phyloP scores from a whole-genome alignment of 1,140 invertebrate species.

The Contarinia nasturtii region DNA sequence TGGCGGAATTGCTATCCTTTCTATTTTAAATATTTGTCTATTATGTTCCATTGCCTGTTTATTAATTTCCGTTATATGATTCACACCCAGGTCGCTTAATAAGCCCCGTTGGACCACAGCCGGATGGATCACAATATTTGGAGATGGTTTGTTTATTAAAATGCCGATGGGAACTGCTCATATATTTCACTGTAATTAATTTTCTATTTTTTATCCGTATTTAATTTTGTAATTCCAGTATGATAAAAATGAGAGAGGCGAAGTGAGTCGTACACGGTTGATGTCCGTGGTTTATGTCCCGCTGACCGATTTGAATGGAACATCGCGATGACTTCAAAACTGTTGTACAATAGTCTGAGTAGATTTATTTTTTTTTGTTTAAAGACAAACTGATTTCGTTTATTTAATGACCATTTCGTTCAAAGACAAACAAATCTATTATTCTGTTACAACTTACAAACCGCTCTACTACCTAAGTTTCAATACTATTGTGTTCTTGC shows the following conservation, averaged over 20 bases:
- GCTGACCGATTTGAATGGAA: slow-evolving; percentile 50
- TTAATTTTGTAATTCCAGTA: slow-evolving; percentile 46
- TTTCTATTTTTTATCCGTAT: neutral
- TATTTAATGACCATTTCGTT: too few species aligned
- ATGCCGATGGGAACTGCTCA: neutral
- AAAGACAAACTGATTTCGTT: too few species aligned
- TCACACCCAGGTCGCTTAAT: slow-evolving; percentile 78
- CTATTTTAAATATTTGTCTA: too few species aligned
- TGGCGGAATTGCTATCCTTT: too few species aligned
- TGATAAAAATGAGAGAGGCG: slow-evolving; percentile 71
- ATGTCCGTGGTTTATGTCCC: slow-evolving; percentile 98
- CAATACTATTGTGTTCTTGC: too few species aligned
- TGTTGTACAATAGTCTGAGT: too few species aligned
- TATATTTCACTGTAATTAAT: neutral
- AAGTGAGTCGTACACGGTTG: slow-evolving; percentile 52
- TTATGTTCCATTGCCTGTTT: too few species aligned
- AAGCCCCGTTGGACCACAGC: slow-evolving; percentile 73
- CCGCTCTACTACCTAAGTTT: too few species aligned
- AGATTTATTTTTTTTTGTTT: too few species aligned
- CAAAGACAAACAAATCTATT: too few species aligned
- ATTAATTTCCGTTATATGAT: too few species aligned
- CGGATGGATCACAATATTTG: slow-evolving; percentile 63
- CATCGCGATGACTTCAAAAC: slow-evolving; percentile 10
- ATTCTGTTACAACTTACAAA: too few species aligned
- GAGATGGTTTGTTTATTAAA: slow-evolving; percentile 32